Percentiles rank a stretch among this genome's conserved stretches.
These are phyloP conservation scores for Campaea margaritaria DNA, from an alignment of 2,888 invertebrate species.

Conservation along the genomic window DNA sequence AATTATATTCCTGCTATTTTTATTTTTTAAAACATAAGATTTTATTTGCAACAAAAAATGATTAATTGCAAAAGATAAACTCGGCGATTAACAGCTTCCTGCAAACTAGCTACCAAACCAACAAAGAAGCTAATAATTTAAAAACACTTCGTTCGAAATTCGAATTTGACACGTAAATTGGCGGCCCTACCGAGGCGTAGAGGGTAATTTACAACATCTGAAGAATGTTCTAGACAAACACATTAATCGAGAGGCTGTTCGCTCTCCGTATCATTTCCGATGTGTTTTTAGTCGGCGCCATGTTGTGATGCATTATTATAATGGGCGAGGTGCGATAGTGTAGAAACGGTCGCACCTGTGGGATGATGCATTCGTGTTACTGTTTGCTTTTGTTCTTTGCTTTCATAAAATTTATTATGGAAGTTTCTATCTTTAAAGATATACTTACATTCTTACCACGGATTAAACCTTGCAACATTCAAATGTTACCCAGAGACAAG, in stretches of 20 bases:
- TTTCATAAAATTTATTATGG: slow-evolving; percentile 15
- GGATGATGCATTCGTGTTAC: slow-evolving; percentile 45
- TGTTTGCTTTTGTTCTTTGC: slow-evolving; percentile 2
- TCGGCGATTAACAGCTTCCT: slow-evolving; percentile 28
- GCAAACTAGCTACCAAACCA: slow-evolving; percentile 26
- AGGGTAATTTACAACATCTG: slow-evolving; percentile 49
- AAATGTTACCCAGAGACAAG: slow-evolving; percentile 16
- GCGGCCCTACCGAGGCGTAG: slow-evolving; percentile 52
- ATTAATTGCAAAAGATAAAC: slow-evolving; percentile 35
- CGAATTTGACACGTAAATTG: slow-evolving; percentile 45
- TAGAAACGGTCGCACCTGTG: slow-evolving; percentile 55
- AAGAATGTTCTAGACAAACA: slow-evolving; percentile 64
- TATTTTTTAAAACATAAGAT: not conserved
- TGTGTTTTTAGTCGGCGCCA: slow-evolving; percentile 63
- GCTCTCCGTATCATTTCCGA: slow-evolving; percentile 58
- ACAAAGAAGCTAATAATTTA: slow-evolving; percentile 25
- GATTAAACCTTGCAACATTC: slow-evolving; percentile 21
- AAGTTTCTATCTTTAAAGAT: not conserved
- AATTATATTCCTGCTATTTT: slow-evolving; percentile 1
- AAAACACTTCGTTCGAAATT: slow-evolving; percentile 38
- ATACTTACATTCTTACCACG: too few species aligned
- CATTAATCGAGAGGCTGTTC: slow-evolving; percentile 63
- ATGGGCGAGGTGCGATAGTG: slow-evolving; percentile 58
- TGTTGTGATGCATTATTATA: slow-evolving; percentile 73
- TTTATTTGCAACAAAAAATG: slow-evolving; percentile 30